Evolutionary conservation across 2,113 vertebrate genomes (phyloP).

Genomic region (Malurus cyaneus): DNA sequence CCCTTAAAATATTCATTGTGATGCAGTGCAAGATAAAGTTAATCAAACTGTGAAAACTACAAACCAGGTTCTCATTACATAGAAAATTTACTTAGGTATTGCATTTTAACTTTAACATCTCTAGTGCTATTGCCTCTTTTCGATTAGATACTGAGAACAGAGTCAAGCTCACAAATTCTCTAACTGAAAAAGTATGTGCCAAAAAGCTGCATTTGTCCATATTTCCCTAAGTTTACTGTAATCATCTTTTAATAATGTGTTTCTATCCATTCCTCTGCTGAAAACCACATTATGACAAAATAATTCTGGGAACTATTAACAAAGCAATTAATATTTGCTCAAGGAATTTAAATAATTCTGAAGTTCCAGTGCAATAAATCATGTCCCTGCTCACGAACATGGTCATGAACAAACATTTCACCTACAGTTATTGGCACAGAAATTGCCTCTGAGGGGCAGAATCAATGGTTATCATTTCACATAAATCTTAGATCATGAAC

Average conservation of each 20-base stretch:
- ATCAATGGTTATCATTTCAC: not conserved
- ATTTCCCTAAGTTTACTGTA: not conserved
- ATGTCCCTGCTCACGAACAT: not conserved
- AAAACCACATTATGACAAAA: not conserved
- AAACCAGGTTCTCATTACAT: not conserved
- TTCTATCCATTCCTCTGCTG: not conserved
- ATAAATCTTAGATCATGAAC: not conserved
- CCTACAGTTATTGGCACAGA: not conserved
- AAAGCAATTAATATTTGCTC: not conserved
- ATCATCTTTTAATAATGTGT: not conserved
- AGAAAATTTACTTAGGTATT: not conserved
- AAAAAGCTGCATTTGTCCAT: not conserved
- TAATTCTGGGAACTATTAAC: not conserved
- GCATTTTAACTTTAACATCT: not conserved
- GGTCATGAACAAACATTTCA: not conserved
- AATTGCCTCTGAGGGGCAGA: not conserved
- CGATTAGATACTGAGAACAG: not conserved
- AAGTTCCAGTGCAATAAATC: not conserved
- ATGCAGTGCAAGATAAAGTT: not conserved
- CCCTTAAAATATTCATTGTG: not conserved
- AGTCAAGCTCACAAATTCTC: not conserved
- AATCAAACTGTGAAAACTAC: not conserved
- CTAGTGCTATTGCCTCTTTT: not conserved
- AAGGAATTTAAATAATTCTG: not conserved
- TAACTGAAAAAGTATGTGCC: not conserved